Percentiles rank a stretch among this genome's conserved stretches.
Conservation (phyloP, 2,113 vertebrate species). For the Thunnus maccoyii region DNA sequence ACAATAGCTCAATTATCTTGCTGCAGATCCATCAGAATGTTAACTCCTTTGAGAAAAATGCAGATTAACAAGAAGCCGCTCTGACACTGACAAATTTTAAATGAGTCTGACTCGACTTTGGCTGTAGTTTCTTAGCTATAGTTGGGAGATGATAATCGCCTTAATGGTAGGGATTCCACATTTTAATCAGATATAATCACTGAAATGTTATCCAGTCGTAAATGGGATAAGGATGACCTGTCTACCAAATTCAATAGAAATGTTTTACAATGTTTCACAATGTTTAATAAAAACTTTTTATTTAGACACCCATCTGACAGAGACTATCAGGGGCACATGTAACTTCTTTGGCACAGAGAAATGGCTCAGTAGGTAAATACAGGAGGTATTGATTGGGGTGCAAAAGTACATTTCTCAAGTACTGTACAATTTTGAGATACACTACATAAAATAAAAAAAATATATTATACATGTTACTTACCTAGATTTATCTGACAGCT, state of each 20-base stretch:
- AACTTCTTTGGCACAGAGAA: background rate
- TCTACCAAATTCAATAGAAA: slow-evolving; percentile 5
- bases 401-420: too few species aligned
- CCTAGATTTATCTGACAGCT: too few species aligned
- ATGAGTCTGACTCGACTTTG: background rate
- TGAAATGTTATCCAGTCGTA: slow-evolving; percentile 29
- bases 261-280: background rate
- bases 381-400: too few species aligned
- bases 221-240: slow-evolving; percentile 28
- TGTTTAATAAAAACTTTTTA: background rate
- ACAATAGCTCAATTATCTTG: background rate
- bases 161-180: background rate
- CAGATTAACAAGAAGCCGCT: background rate
- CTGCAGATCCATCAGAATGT: background rate
- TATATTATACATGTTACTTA: too few species aligned
- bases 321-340: background rate
- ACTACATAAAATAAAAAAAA: too few species aligned
- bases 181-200: slow-evolving; percentile 25
- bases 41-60: background rate
- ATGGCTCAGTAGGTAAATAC: too few species aligned
- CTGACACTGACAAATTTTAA: slow-evolving; percentile 3
- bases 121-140: slow-evolving; percentile 12
- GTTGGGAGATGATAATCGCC: slow-evolving; percentile 2
- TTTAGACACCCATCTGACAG: background rate
- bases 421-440: too few species aligned